These are phyloP conservation scores for Apis florea DNA, from an alignment of 1,140 invertebrate genomes.

Conservation along the genomic window DNA sequence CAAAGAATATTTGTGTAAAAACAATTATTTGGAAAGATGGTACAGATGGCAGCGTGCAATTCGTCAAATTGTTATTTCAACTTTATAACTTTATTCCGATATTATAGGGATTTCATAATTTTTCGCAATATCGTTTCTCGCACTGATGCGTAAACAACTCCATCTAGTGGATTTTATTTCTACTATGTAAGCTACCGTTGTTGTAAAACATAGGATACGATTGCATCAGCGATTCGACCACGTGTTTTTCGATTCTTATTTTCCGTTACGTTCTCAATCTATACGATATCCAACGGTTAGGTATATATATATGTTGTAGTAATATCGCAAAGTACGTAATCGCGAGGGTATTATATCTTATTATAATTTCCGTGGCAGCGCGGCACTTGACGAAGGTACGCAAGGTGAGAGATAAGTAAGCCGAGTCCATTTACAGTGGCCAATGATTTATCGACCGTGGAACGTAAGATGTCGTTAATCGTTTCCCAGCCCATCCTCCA, in stretches of 20 bases:
- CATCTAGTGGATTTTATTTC: background rate
- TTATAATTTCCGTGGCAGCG: conserved; percentile 30
- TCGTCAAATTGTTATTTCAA: too few relatives aligned
- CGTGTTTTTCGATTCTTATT: background rate
- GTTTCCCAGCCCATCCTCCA: conserved; percentile 35
- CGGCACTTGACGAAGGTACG: conserved; percentile 1
- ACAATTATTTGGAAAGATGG: too few relatives aligned
- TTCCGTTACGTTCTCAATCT: background rate
- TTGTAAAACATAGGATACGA: background rate
- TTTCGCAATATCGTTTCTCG: background rate
- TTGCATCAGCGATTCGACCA: background rate
- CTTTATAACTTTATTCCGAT: background rate
- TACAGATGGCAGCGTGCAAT: too few relatives aligned
- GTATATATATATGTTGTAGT: too few relatives aligned
- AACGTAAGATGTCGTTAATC: conserved; percentile 53
- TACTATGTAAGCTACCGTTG: too few relatives aligned
- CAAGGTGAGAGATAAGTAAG: conserved; percentile 47
- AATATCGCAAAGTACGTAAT: background rate
- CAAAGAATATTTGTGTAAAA: too few relatives aligned
- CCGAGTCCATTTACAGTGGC: conserved; percentile 52
- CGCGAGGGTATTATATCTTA: background rate
- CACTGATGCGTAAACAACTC: background rate
- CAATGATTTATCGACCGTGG: conserved; percentile 49
- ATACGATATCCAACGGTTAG: background rate
- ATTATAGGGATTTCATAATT: conserved; percentile 2